Evolutionary conservation across 2,113 vertebrate genomes (phyloP).

Genomic region (Atlantisia rogersi): DNA sequence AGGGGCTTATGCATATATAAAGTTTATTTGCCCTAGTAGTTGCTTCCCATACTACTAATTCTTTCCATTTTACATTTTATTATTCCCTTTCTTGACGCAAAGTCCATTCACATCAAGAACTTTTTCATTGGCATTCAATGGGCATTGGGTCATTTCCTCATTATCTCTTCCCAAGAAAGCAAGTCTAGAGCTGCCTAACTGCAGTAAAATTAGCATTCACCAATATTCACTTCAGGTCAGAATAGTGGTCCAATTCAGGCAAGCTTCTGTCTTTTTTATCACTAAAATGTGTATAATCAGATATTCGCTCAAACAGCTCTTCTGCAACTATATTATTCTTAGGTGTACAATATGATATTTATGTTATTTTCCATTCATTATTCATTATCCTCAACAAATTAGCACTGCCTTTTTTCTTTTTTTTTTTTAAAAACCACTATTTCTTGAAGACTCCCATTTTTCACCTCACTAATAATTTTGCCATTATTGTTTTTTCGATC

Average conservation of each 20-base stretch:
- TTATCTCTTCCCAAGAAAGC: neutral
- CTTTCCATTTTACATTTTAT: neutral
- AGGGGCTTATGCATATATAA: neutral
- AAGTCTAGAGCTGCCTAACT: neutral
- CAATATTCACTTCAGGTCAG: neutral
- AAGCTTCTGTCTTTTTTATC: neutral
- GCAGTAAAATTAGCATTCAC: neutral
- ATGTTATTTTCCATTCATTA: neutral
- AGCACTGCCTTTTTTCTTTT: neutral
- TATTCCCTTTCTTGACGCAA: neutral
- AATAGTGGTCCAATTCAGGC: neutral
- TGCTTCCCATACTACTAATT: neutral
- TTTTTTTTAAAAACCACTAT: neutral
- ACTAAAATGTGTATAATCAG: neutral
- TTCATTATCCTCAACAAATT: neutral
- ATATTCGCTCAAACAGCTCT: neutral
- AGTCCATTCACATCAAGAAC: neutral
- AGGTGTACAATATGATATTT: rapidly evolving
- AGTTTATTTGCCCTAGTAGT: neutral
- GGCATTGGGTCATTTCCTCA: neutral
- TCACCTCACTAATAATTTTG: neutral
- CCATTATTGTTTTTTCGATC: neutral
- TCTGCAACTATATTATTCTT: neutral
- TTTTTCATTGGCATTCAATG: neutral
- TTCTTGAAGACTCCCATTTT: neutral